Evolutionary conservation across 2,888 invertebrate genomes (phyloP).

Genomic region (Scelioninae gen. 1): DNA sequence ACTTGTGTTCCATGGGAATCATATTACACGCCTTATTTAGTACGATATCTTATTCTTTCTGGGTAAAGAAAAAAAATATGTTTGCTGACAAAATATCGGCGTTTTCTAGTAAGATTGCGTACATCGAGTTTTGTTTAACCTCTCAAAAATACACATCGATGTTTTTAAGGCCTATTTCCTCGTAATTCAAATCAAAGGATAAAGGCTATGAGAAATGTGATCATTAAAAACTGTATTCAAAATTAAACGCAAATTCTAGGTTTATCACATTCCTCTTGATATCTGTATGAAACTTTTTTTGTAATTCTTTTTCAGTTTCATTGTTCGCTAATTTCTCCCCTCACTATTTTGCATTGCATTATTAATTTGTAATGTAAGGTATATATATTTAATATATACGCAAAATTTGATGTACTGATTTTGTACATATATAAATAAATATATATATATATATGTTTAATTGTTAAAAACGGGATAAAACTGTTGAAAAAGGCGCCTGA

Average conservation of each 20-base stretch:
- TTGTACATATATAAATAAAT: conserved; percentile 49
- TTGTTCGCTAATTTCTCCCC: conserved; percentile 4
- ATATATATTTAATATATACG: conserved; percentile 43
- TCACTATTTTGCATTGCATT: conserved; percentile 42
- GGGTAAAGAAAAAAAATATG: conserved; percentile 34
- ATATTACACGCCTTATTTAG: conserved; percentile 50
- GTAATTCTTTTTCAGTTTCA: conserved; percentile 25
- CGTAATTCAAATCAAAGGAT: conserved; percentile 38
- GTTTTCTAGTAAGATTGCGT: conserved; percentile 32
- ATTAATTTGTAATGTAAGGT: conserved; percentile 63
- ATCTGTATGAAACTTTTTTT: conserved; percentile 20
- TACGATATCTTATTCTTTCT: conserved; percentile 43
- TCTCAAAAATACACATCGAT: conserved; percentile 56
- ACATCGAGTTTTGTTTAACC: conserved; percentile 31
- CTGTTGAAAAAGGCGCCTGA: conserved; percentile 50
- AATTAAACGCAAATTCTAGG: conserved; percentile 59
- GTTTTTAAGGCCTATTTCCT: conserved; percentile 59
- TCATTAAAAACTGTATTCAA: conserved; percentile 42
- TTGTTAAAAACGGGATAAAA: conserved; percentile 56
- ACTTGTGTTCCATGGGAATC: conserved; percentile 66
- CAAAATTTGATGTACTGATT: conserved; percentile 60
- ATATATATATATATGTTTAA: conserved; percentile 41
- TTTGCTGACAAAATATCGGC: conserved; percentile 57
- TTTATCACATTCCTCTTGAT: conserved; percentile 74
- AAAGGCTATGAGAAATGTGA: conserved; percentile 49